phyloP scores from a whole-genome alignment of 92 coral and sea anemone genomes.

The Bergia puertoricense region DNA sequence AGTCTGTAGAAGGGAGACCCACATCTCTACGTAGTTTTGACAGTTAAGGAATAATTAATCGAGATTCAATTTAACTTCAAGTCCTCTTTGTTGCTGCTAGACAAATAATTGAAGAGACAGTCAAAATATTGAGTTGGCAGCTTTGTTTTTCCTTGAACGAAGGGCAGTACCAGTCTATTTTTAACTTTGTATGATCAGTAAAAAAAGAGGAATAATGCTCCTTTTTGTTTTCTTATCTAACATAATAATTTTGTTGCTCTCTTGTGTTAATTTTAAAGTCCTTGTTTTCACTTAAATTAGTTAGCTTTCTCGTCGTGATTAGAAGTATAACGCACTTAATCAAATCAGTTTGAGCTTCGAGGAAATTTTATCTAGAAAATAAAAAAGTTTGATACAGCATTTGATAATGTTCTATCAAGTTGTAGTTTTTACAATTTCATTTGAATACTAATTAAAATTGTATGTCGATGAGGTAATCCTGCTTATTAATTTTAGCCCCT shows the following conservation, averaged over 20 bases:
- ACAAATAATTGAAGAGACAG: not conserved
- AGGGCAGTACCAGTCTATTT: not conserved
- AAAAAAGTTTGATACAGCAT: not conserved
- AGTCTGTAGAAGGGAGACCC: not conserved
- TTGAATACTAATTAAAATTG: not conserved
- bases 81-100: conserved; percentile 27
- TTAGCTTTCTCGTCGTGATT: not conserved
- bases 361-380: not conserved
- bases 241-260: not conserved
- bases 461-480: not conserved
- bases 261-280: not conserved
- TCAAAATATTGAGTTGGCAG: conserved; percentile 15
- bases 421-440: not conserved
- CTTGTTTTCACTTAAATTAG: conserved; percentile 1
- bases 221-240: not conserved
- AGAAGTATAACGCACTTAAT: not conserved
- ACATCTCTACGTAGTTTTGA: conserved; percentile 1
- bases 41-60: not conserved
- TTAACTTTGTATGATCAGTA: not conserved
- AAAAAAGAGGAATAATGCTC: not conserved
- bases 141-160: conserved; percentile 1
- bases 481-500: not conserved
- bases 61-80: not conserved
- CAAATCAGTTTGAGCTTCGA: conserved; percentile 7
- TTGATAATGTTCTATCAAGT: not conserved